Base-by-base conservation (phyloP, 1,140 invertebrate genomes). In the Diorhabda elongata region DNA sequence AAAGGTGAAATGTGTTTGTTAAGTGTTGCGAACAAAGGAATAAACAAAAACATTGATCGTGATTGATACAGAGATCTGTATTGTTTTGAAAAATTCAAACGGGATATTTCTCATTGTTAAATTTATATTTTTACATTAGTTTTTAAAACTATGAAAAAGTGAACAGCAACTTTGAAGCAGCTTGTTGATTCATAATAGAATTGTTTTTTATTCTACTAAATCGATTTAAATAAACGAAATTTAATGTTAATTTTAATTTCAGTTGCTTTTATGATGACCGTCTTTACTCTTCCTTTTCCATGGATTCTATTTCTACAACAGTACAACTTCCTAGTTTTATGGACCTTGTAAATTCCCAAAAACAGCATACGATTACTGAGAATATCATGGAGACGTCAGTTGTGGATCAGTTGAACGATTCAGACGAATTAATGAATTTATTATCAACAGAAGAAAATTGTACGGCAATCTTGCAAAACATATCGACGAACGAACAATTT, bases 371-470 rank as follows among this genome's bases (percentile, higher is more conserved):
- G 47, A 26, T 66, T 4, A 61, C 66, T 5, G 73, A 73, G 58
- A 75, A 73, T 47, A 75, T 76, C 41, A 61, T 71, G 4, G 75
- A 74, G n/a, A 73, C 66, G 43, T 72, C 71, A 6, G 74, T 75
- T 4, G 75, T 76, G 3, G 74, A 76, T 63, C 73, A 76, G 44
- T 62, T 77, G 8, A 77, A 76, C 68, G 75, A 69, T 41, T 73
- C 76, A n/a, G 76, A 77, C 44, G 76, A 77, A 56, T 68, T 77
- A 1, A 68, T 77, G 7, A 74, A 76, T 62, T 69, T 77, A 1
- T 59, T 77, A 65, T 72, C 76, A 26, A 73, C 76, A 6, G 76
- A 76, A 73, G 76, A 77, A 66, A 73, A 77, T 52, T 77, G 76
- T 57, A 71, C 76, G 0, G 76, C 74, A 43, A 76, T 77, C 59